A percentile compares a stretch with the other conserved stretches of the same genome.
These are phyloP conservation scores for Pteronotus mesoamericanus DNA, from an alignment of 2,797 vertebrate genomes.

Conservation along the genomic window DNA sequence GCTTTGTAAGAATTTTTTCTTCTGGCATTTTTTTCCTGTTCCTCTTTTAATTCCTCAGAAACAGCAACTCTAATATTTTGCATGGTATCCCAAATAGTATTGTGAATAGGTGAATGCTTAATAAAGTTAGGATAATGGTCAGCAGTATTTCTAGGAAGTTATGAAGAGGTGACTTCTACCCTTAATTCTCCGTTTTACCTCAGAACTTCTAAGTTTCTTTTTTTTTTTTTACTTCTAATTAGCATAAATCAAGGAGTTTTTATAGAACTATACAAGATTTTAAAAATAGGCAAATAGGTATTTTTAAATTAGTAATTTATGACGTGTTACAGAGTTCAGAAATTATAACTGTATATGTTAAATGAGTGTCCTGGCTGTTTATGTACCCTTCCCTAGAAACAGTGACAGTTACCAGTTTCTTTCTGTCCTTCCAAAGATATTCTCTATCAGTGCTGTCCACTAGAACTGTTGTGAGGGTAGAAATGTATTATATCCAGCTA, in stretches of 20 bases:
- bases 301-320: not conserved
- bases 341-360: slow-evolving; percentile 7
- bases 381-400: not conserved
- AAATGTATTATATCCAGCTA: not conserved
- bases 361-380: not conserved
- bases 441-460: not conserved
- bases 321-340: not conserved
- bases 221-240: slow-evolving; percentile 17
- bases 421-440: not conserved
- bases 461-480: not conserved
- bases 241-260: not conserved
- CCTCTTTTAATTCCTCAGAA: not conserved
- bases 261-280: not conserved
- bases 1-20: not conserved
- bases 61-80: not conserved
- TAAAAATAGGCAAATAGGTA: slow-evolving; percentile 22
- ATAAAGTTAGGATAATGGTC: not conserved
- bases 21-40: not conserved
- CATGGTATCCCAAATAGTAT: not conserved
- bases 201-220: slow-evolving; percentile 11
- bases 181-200: not conserved
- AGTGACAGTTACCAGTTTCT: not conserved
- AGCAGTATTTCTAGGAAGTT: slow-evolving; percentile 4
- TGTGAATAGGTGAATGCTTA: slow-evolving; percentile 3
- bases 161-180: not conserved